Conservation (phyloP, 2,888 invertebrate species). For the Heliconius hortense region DNA sequence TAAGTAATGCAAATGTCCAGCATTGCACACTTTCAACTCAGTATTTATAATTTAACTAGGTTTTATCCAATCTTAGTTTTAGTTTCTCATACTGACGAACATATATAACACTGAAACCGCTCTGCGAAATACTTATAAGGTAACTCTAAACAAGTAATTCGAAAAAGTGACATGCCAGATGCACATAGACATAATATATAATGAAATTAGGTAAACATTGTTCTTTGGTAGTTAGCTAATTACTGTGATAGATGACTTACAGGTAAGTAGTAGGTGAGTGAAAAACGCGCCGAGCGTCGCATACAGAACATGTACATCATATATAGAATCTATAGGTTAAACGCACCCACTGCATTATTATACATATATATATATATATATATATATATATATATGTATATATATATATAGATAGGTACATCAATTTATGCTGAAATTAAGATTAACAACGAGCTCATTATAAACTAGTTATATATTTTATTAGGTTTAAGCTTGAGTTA, state of each 20-base stretch:
- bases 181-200: conserved; percentile 48
- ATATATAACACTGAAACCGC: conserved; percentile 52
- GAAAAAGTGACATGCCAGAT: conserved; percentile 52
- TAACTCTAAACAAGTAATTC: conserved; percentile 49
- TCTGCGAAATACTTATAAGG: conserved; percentile 47
- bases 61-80: conserved; percentile 77
- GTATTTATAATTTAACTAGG: conserved; percentile 75
- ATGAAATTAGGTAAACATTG: conserved; percentile 47
- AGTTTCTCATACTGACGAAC: conserved; percentile 73
- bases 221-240: conserved; percentile 52
- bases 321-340: conserved; percentile 32
- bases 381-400: conserved; percentile 39
- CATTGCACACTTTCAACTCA: conserved; percentile 79
- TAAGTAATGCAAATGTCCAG: conserved; percentile 80
- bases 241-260: conserved; percentile 38
- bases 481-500: conserved; percentile 50
- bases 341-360: conserved; percentile 36
- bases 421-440: conserved; percentile 54
- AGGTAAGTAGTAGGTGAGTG: conserved; percentile 35
- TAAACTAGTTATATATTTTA: conserved; percentile 62
- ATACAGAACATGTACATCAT: conserved; percentile 33
- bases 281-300: conserved; percentile 34
- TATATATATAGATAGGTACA: conserved; percentile 46
- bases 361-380: conserved; percentile 44
- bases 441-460: conserved; percentile 58